Percentiles rank a stretch among this genome's conserved stretches.
Conservation (phyloP, 1,140 invertebrate genomes). For the Drosophila nigromelanica region DNA sequence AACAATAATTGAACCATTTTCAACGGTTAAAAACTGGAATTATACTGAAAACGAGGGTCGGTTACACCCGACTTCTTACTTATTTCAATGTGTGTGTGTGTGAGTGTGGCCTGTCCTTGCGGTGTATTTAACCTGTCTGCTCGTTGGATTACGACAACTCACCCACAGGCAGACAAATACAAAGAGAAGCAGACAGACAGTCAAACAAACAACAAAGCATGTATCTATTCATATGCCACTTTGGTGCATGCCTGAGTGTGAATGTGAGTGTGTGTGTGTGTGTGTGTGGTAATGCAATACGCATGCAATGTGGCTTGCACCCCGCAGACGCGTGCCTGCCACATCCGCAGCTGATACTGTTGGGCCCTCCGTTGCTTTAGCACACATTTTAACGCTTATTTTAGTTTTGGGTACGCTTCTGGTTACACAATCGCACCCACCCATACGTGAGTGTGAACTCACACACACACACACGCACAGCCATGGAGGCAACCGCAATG, state of each 20-base stretch:
- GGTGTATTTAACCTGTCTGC: constrained; percentile 83
- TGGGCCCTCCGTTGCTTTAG: constrained; percentile 58
- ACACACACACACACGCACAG: constrained; percentile 15
- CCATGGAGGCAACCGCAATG: constrained; percentile 51
- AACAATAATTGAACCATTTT: too few species aligned
- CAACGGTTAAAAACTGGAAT: too few species aligned
- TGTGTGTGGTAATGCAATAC: constrained; percentile 68
- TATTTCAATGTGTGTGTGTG: neutral
- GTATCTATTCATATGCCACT: constrained; percentile 80
- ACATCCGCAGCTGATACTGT: constrained; percentile 32
- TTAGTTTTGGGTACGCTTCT: constrained; percentile 66
- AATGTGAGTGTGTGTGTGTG: constrained; percentile 11
- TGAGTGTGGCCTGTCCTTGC: constrained; percentile 73
- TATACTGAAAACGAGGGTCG: too few species aligned
- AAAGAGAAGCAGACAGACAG: constrained; percentile 19
- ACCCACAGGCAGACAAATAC: constrained; percentile 49
- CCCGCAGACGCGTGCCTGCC: constrained; percentile 35
- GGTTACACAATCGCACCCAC: constrained; percentile 49
- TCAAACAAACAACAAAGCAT: constrained; percentile 72
- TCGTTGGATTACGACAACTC: constrained; percentile 76
- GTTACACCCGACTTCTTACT: too few species aligned
- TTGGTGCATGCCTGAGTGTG: constrained; percentile 31
- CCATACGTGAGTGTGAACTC: neutral
- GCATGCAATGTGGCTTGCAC: constrained; percentile 47
- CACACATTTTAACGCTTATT: constrained; percentile 82